These are phyloP conservation scores for Rhopalosiphum nymphaeae DNA, from an alignment of 2,888 invertebrate species.

Conservation along the genomic window DNA sequence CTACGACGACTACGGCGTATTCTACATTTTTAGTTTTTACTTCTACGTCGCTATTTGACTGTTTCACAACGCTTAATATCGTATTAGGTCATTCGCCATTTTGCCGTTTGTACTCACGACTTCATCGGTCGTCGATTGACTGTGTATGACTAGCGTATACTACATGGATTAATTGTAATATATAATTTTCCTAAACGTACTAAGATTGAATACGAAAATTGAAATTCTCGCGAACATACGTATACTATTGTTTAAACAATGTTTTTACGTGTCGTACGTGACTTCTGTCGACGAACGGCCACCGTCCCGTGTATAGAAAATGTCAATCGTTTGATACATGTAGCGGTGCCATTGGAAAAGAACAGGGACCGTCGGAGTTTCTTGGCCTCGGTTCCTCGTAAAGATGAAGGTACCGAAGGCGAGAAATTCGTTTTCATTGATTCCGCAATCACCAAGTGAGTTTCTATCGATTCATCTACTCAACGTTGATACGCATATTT, in stretches of 20 bases:
- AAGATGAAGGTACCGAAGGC: slow-evolving; percentile 84
- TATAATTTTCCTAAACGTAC: not conserved
- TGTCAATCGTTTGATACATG: slow-evolving; percentile 40
- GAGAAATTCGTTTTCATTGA: slow-evolving; percentile 82
- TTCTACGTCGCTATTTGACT: not conserved
- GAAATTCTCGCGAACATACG: not conserved
- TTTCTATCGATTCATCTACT: slow-evolving; percentile 19
- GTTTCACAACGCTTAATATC: not conserved
- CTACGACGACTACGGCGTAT: slow-evolving; percentile 40
- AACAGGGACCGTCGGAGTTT: slow-evolving; percentile 70
- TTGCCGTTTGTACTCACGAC: not conserved
- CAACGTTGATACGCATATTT: not conserved
- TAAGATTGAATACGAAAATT: not conserved
- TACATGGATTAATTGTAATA: not conserved
- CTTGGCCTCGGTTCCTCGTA: slow-evolving; percentile 70
- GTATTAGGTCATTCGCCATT: slow-evolving; percentile 31
- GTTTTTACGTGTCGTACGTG: slow-evolving; percentile 28
- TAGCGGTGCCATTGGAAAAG: slow-evolving; percentile 66
- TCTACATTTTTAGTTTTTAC: not conserved
- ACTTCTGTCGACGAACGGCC: slow-evolving; percentile 35
- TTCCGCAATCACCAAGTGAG: slow-evolving; percentile 75
- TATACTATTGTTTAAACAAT: not conserved
- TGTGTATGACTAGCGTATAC: no score
- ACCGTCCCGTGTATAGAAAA: not conserved
- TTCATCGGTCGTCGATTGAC: not conserved